Conservation (phyloP, 2,797 vertebrate species). For the Coilia nasus region DNA sequence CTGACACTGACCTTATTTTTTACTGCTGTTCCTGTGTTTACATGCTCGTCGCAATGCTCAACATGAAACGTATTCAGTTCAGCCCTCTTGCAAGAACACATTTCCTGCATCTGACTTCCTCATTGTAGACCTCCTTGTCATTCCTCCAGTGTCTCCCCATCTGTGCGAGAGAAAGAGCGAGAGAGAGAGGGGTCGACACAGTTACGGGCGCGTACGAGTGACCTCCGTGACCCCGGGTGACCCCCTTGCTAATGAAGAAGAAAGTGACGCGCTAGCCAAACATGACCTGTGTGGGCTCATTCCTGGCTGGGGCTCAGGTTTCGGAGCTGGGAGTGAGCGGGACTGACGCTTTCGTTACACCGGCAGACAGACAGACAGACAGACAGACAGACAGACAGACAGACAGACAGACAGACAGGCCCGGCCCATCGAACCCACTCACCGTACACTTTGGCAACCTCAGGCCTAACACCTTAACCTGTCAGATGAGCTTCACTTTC, state of each 20-base stretch:
- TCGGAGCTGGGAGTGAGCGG: constrained; percentile 49
- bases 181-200: constrained; percentile 49
- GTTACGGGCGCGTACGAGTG: neutral
- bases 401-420: no score
- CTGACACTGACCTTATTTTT: neutral
- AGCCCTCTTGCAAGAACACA: neutral
- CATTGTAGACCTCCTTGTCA: neutral
- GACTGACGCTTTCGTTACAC: constrained; percentile 42
- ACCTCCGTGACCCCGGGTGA: constrained; percentile 55
- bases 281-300: constrained; percentile 49
- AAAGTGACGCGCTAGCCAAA: constrained; percentile 49
- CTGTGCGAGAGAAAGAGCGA: neutral
- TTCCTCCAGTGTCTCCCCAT: neutral
- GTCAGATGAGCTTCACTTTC: no score
- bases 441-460: no score
- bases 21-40: neutral
- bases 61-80: neutral
- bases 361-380: constrained; percentile 39
- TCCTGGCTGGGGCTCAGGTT: constrained; percentile 53
- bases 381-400: no score
- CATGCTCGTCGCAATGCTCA: neutral
- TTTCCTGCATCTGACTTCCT: neutral
- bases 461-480: no score
- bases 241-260: constrained; percentile 66
- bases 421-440: no score